Evolutionary conservation across 1,140 invertebrate species (phyloP).

Genomic region (Bombus haemorrhoidalis): DNA sequence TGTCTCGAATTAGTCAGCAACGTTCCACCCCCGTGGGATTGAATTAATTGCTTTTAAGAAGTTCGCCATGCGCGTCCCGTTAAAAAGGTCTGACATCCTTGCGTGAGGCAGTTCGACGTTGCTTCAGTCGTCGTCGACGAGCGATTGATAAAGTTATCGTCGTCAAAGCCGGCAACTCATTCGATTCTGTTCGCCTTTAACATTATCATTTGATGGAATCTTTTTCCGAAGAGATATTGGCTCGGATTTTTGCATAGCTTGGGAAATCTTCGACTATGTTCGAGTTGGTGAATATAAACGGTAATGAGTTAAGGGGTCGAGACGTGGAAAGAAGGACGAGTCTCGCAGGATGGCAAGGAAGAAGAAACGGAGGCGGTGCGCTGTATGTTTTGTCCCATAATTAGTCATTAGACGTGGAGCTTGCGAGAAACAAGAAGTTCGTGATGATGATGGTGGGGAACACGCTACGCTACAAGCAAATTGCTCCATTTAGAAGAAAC

Average conservation of each 20-base stretch:
- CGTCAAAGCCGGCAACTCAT: not conserved
- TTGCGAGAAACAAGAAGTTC: conserved; percentile 6
- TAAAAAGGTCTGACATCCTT: conserved; percentile 30
- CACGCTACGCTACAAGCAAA: not conserved
- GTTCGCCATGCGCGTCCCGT: conserved; percentile 2
- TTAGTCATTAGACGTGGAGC: conserved; percentile 4
- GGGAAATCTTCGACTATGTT: not conserved
- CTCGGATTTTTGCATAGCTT: not conserved
- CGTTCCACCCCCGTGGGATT: conserved; percentile 40
- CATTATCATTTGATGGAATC: not conserved
- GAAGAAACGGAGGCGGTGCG: not conserved
- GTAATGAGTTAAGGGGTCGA: not conserved
- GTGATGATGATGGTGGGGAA: not conserved
- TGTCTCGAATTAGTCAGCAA: conserved; percentile 54
- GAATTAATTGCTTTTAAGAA: conserved; percentile 59
- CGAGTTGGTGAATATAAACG: not conserved
- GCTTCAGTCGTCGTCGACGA: not conserved
- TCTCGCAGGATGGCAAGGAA: not conserved
- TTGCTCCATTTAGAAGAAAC: conserved; percentile 12
- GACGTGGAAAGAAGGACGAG: not conserved
- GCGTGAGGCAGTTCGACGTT: not conserved
- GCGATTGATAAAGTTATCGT: not conserved
- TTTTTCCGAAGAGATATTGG: not conserved
- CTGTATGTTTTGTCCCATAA: conserved; percentile 7
- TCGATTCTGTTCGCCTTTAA: not conserved